Evolutionary conservation across 1,140 invertebrate species (phyloP).

Genomic region (Parapsyche elsis): DNA sequence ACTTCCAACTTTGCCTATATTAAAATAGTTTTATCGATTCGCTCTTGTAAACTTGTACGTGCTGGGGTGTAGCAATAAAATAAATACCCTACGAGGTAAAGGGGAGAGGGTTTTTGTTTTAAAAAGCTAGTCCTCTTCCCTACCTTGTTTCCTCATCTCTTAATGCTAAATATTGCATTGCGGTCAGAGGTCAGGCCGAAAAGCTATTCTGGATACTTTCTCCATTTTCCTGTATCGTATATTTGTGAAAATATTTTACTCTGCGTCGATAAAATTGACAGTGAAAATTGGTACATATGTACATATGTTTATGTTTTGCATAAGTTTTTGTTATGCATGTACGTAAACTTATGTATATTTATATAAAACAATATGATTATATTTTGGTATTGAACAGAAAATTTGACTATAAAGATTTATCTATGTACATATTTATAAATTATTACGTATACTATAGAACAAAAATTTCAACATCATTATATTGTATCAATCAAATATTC

Average conservation of each 20-base stretch:
- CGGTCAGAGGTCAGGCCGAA: constrained; percentile 6
- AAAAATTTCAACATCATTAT: too few relatives aligned
- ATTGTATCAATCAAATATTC: too few relatives aligned
- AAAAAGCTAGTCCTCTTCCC: neutral
- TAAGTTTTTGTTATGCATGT: too few relatives aligned
- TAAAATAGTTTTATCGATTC: constrained; percentile 30
- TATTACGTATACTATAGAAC: too few relatives aligned
- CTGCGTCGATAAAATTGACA: neutral
- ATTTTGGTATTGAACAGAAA: too few relatives aligned
- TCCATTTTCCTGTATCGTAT: neutral
- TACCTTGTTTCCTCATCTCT: neutral
- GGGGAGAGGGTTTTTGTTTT: neutral
- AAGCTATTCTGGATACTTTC: neutral
- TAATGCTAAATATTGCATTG: constrained; percentile 24
- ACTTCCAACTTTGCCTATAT: constrained; percentile 20
- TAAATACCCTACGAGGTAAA: neutral
- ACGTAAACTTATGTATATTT: too few relatives aligned
- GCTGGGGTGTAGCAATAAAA: neutral
- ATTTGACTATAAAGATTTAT: too few relatives aligned
- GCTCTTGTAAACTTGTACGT: neutral
- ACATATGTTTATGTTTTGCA: too few relatives aligned
- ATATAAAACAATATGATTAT: too few relatives aligned
- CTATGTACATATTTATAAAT: too few relatives aligned
- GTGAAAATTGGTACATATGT: constrained; percentile 15
- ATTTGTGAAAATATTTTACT: constrained; percentile 22